Evolutionary conservation across 2,888 invertebrate species (phyloP), one percentile per base, ranked within the genome.

Genomic region (Pachydiplax longipennis): DNA sequence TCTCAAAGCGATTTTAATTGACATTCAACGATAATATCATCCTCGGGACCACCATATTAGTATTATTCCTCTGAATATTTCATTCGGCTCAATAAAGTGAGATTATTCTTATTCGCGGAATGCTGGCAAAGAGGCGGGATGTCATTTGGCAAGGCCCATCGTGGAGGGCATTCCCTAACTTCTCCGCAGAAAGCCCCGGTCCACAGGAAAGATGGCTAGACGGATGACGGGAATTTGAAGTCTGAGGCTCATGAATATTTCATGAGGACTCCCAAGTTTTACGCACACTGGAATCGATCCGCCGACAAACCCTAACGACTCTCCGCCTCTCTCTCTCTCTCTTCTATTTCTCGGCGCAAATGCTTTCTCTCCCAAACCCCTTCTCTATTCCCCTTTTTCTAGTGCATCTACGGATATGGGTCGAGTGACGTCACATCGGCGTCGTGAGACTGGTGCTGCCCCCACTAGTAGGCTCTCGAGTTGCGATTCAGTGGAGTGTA

Each of bases 201-300:
- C 22, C 25, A 25, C n/a, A 65, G 22, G 65, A 65, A 82, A 82
- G 82, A 82, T 82, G 48, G 31, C 82, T 58, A 83, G 83, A 83
- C 58, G 53, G 83, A 83, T 83, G 83, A 48, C 83, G 58, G 31
- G 83, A 58, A 83, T 35, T 83, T 83, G n/a, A 58, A 25, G 31
- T 35, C 58, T 65, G 58, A 83, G 83, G 35, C 53, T 83, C 83
- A 83, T 83, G 83, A 83, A 83, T 83, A 83, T 83, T 83, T 58
- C 58, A 83, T 35, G 53, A 83, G 58, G 82, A 18, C 83, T 83
- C 18, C 44, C 83, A 83, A 58, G 53, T 83, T 83, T 83, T 83
- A 83, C 58, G 83, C 58, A 83, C 83, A 31, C 58, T 53, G 58
- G 53, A 83, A 83, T 83, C 83, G 83, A 83, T 83, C 35, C 83